Evolutionary conservation across 2,888 invertebrate species (phyloP).

Genomic region (Sicus ferrugineus): DNA sequence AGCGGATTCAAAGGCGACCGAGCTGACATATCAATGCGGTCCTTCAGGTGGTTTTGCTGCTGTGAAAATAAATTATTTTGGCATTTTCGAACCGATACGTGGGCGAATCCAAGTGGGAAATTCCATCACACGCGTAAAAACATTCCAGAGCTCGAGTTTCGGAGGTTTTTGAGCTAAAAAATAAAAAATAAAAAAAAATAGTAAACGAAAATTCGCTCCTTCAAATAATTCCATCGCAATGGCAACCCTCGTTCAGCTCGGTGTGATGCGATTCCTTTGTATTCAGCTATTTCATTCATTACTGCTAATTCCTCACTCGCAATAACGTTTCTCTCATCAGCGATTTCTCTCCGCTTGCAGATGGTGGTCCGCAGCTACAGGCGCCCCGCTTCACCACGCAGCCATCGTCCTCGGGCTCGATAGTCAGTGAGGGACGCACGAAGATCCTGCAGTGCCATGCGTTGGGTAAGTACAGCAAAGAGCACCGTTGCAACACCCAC

Average conservation of each 20-base stretch:
- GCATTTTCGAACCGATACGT: too few species aligned
- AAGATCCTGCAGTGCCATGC: slow-evolving; percentile 95
- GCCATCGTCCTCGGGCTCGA: slow-evolving; percentile 84
- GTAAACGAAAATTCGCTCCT: background rate
- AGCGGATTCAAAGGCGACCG: background rate
- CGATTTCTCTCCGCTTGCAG: slow-evolving; percentile 44
- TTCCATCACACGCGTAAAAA: background rate
- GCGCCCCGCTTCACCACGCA: slow-evolving; percentile 88
- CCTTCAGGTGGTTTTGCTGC: too few species aligned
- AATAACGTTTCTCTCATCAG: too few species aligned
- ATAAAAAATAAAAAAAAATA: background rate
- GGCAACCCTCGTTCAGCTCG: background rate
- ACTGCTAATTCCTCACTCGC: background rate
- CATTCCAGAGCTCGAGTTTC: background rate
- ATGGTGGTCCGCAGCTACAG: slow-evolving; percentile 67
- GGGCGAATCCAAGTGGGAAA: background rate
- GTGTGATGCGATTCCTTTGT: too few species aligned
- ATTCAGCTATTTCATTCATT: background rate
- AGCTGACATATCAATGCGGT: slow-evolving; percentile 14
- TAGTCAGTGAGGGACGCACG: slow-evolving; percentile 85
- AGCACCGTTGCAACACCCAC: too few species aligned
- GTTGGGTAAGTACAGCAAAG: slow-evolving; percentile 76
- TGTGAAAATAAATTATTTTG: too few species aligned
- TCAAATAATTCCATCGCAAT: background rate
- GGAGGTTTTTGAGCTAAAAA: background rate